Evolutionary conservation across 2,113 vertebrate species (phyloP), one percentile per base, ranked within the genome.

Genomic region (Beaufortia kweichowensis): DNA sequence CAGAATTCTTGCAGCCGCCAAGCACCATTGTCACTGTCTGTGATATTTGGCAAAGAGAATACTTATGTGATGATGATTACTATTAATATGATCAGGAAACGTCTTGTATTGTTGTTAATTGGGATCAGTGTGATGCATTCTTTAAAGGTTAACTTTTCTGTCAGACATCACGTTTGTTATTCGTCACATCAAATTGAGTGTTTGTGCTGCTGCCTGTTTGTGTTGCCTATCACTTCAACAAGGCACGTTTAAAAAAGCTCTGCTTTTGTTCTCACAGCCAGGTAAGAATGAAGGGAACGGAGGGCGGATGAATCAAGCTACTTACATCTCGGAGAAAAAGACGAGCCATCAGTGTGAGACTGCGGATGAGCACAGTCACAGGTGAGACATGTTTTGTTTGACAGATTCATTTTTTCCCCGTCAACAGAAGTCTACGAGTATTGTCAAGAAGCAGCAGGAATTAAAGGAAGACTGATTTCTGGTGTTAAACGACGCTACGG

Each of bases 351-450:
- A 35, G 67, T 56, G 28, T 4, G 67, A 56, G 67, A 46, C 29
- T 67, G 67, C 12, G 48, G 31, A 55, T 53, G 46, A 69, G 48
- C 56, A 57, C 29, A 71, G 68, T 71, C 31, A 71, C 68, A 71
- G 21, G 68, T 53, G 31, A 39, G 29, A 69, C 67, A 55, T 69
- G 67, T 69, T 69, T 71, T 57, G 68, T 71, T 71, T 71, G 68
- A 71, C 31, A 56, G 68, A 57, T 21, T 57, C 33, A 39, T 57
- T 71, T 71, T 50, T 71, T 6, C 53, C 39, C 53, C 56, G 68
- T 57, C 68, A 39, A 55, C 68, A 71, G 53, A 71, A 41, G 12
- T 39, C 21, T 24, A 35, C 21, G 2, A 14, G 21, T 71, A 26
- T 23, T 71, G 68, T 56, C 68, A 71, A 21, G 68, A 71, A 71